These are phyloP conservation scores for Papilio helenus DNA, from an alignment of 1,140 invertebrate genomes.

Conservation along the genomic window DNA sequence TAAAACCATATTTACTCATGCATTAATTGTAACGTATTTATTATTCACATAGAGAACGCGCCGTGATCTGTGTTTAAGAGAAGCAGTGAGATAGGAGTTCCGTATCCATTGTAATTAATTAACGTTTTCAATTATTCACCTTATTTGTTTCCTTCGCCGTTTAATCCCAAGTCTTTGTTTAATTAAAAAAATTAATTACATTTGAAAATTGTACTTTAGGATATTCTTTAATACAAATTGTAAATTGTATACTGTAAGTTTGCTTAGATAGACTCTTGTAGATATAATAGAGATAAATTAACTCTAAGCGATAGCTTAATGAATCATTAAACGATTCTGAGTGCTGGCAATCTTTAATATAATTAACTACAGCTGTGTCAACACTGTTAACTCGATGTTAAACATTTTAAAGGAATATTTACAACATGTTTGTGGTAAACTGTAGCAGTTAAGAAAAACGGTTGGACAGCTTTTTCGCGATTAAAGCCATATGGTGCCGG, in stretches of 20 bases:
- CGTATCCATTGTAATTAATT: slow-evolving; percentile 1
- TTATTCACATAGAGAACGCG: neutral
- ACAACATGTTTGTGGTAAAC: slow-evolving; percentile 20
- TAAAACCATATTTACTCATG: no score
- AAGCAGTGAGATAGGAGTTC: neutral
- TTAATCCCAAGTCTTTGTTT: neutral
- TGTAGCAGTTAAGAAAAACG: neutral
- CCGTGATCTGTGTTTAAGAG: neutral
- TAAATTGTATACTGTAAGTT: no score
- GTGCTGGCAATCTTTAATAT: neutral
- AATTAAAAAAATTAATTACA: slow-evolving; percentile 9
- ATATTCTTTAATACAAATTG: neutral
- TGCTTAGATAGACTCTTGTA: no score
- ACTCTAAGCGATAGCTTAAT: neutral
- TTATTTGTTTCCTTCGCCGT: neutral
- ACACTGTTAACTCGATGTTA: neutral
- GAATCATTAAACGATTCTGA: neutral
- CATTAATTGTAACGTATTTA: neutral
- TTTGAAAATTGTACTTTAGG: neutral
- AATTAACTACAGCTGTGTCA: neutral
- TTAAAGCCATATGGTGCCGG: neutral
- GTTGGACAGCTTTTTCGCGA: neutral
- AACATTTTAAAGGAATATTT: neutral
- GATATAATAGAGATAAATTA: no score
- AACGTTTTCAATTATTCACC: neutral